Base-by-base conservation (phyloP, 2,888 invertebrate species). In the Apantesis nais region DNA sequence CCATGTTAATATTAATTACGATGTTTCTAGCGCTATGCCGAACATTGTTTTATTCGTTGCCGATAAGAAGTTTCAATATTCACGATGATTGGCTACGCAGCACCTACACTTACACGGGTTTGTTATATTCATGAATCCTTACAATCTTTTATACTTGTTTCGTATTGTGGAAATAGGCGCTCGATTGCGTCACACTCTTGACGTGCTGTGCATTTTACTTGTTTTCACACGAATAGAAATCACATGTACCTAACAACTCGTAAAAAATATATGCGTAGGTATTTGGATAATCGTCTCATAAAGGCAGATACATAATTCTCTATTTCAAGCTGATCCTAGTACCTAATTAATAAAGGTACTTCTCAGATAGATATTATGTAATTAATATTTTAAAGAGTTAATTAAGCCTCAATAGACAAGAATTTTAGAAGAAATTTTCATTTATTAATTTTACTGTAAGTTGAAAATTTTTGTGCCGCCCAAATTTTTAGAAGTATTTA, bases 111-210 rank as follows among this genome's bases (percentile, higher is more conserved):
- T 67, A 44, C 65, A 67, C 67, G 66, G 66, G 29, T 58, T 66
- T n/a, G n/a, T 70, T 78, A 66, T 67, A 39, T 71, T 70, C 19
- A 52, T 29, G 74, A 81, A 81, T 69, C 79, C 77, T 72, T 79
- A 77, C 62, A 62, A 66, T 55, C 37, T 37, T 69, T 62, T 67
- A 70, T 22, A 64, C 34, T 66, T 19, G 58, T 48, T 69, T 52
- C 41, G 41, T 68, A 39, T 55, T 48, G 48, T 44, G 66, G 74
- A 71, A 71, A 80, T 64, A 58, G 68, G 16, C 68, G 67, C 65
- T 55, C 66, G 62, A 72, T 81, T 78, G 73, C 82, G 72, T 82
- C 82, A 75, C 62, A 67, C 55, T 64, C 65, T 68, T 67, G 67
- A 68, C 66, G 52, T 37, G 31, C 25, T 67, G 37, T 39, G 12